Evolutionary conservation across 2,797 vertebrate genomes (phyloP).

Genomic region (Cottoperca gobio): DNA sequence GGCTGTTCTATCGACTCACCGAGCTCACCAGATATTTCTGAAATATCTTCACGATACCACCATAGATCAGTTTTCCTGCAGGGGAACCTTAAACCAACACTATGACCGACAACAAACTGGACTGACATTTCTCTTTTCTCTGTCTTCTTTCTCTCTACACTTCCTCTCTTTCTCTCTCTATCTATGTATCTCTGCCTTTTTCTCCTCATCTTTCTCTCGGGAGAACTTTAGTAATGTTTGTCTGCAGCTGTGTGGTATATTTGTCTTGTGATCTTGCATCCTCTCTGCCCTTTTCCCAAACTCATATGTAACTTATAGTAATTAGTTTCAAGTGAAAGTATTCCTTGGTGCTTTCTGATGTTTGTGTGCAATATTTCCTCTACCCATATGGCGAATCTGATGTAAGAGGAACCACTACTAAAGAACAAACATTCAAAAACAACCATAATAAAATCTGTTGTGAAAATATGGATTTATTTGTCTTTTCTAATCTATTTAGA

Average conservation of each 20-base stretch:
- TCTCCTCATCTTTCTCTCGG: slow-evolving; percentile 87
- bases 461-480: slow-evolving; percentile 67
- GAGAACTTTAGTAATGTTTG: slow-evolving; percentile 94
- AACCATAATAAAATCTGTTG: slow-evolving; percentile 96
- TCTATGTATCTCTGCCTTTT: slow-evolving; percentile 81
- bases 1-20: slow-evolving; percentile 33
- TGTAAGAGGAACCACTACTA: slow-evolving; percentile 90
- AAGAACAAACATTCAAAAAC: slow-evolving; percentile 81
- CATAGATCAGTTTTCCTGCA: slow-evolving; percentile 46
- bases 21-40: slow-evolving; percentile 48
- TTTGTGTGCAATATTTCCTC: slow-evolving; percentile 98
- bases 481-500: background rate
- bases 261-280: slow-evolving; percentile 97
- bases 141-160: slow-evolving; percentile 79
- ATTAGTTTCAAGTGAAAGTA: slow-evolving; percentile 97
- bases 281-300: slow-evolving; percentile 87
- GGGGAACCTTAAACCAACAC: slow-evolving; percentile 57
- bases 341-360: slow-evolving; percentile 98
- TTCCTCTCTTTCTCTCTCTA: slow-evolving; percentile 36
- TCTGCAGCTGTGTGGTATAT: slow-evolving; percentile 95
- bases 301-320: slow-evolving; percentile 95
- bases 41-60: slow-evolving; percentile 43
- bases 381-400: slow-evolving; percentile 90
- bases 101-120: slow-evolving; percentile 54
- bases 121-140: slow-evolving; percentile 61